phyloP scores from a whole-genome alignment of 2,113 vertebrate species.

The Chaetodon trifascialis region DNA sequence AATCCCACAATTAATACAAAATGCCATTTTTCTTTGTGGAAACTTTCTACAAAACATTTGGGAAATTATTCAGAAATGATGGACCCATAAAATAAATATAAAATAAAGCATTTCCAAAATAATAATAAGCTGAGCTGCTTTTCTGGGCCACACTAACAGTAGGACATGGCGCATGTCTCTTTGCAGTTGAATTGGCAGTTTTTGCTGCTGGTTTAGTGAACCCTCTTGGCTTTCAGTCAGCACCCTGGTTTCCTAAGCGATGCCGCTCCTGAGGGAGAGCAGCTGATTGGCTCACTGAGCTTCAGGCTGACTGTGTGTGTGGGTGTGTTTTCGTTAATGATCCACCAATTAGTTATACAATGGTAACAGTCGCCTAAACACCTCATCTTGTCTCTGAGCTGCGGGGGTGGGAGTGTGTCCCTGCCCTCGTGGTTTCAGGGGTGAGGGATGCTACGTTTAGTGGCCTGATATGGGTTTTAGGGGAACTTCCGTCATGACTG shows the following conservation, averaged over 20 bases:
- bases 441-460: neutral
- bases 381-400: slow-evolving; percentile 52
- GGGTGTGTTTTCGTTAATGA: slow-evolving; percentile 81
- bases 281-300: slow-evolving; percentile 67
- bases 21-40: neutral
- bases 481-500: neutral
- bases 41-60: neutral
- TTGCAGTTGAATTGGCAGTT: slow-evolving; percentile 2
- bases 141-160: neutral
- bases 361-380: slow-evolving; percentile 80
- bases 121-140: neutral
- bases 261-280: slow-evolving; percentile 62
- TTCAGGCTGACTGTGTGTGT: slow-evolving; percentile 46
- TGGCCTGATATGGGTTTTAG: neutral
- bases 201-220: neutral
- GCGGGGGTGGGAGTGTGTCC: slow-evolving; percentile 1
- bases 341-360: slow-evolving; percentile 81
- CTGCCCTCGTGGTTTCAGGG: neutral
- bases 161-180: neutral
- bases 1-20: neutral
- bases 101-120: no score
- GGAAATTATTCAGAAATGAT: neutral
- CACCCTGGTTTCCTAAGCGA: slow-evolving; percentile 70
- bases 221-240: slow-evolving; percentile 33
- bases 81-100: neutral